These are phyloP conservation scores for Saguinus midas DNA, from an alignment of 2,113 vertebrate genomes.

Conservation along the genomic window DNA sequence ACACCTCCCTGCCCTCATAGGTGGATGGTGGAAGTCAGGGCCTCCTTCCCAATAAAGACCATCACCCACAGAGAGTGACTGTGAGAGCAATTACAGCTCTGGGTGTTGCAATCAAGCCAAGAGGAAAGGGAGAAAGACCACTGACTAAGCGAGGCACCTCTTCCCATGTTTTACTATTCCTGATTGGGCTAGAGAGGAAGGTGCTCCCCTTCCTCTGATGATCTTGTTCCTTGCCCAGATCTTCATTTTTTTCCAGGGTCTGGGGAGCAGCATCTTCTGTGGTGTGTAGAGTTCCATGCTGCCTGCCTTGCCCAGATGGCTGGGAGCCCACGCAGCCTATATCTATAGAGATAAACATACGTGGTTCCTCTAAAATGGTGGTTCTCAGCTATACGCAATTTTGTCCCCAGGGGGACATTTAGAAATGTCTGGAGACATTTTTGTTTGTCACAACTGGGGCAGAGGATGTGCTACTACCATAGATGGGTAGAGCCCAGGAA, in stretches of 20 bases:
- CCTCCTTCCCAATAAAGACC: background rate
- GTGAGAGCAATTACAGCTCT: background rate
- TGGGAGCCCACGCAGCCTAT: background rate
- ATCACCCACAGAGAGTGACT: background rate
- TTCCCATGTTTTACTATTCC: background rate
- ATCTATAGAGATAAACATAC: background rate
- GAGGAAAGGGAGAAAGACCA: background rate
- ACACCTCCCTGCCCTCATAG: background rate
- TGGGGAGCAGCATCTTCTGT: background rate
- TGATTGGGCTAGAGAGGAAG: background rate
- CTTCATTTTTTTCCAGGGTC: background rate
- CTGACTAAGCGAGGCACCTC: background rate
- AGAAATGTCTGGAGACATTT: background rate
- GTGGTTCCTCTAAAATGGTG: background rate
- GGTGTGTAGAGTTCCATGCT: background rate
- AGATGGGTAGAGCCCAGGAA: background rate
- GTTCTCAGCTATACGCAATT: background rate
- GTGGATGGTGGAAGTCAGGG: background rate
- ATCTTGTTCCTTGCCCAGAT: background rate
- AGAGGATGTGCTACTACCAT: background rate
- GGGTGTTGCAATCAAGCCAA: background rate
- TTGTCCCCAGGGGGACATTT: background rate
- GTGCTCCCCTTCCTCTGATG: background rate
- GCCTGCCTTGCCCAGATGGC: background rate
- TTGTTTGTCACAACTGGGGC: background rate